These are phyloP conservation scores for Drosophila insularis DNA, from an alignment of 1,140 invertebrate species.

Conservation along the genomic window DNA sequence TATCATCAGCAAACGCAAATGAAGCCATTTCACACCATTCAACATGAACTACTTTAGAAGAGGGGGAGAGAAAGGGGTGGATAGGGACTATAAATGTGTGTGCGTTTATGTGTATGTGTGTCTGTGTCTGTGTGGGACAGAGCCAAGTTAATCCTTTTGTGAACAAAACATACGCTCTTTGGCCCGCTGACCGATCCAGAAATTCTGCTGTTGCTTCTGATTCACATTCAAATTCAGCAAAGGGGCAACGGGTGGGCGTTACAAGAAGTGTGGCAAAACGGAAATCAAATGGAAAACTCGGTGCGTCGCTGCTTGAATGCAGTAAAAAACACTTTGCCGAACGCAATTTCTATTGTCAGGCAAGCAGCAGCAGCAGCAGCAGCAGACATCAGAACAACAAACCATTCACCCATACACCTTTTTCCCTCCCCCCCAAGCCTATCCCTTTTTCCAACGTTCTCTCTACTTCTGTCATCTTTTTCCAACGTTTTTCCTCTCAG, in stretches of 20 bases:
- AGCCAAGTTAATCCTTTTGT: constrained; percentile 73
- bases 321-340: constrained; percentile 60
- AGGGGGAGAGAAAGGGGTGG: not conserved
- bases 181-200: constrained; percentile 22
- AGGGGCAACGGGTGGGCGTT: constrained; percentile 8
- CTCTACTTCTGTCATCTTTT: not conserved
- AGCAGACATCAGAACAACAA: constrained; percentile 35
- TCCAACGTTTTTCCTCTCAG: constrained; percentile 8
- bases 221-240: not conserved
- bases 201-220: constrained; percentile 12
- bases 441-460: not conserved
- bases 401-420: too few relatives aligned
- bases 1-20: constrained; percentile 61
- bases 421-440: constrained; percentile 24
- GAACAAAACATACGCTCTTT: constrained; percentile 64
- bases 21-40: constrained; percentile 58
- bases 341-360: constrained; percentile 75
- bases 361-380: constrained; percentile 49
- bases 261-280: constrained; percentile 67
- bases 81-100: not conserved
- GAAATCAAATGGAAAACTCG: constrained; percentile 75
- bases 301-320: constrained; percentile 37
- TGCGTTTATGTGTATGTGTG: constrained; percentile 13
- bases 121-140: constrained; percentile 12
- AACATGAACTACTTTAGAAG: constrained; percentile 26